Evolutionary conservation across 2,888 invertebrate species (phyloP).

Genomic region (Aleiodes leptofemur): DNA sequence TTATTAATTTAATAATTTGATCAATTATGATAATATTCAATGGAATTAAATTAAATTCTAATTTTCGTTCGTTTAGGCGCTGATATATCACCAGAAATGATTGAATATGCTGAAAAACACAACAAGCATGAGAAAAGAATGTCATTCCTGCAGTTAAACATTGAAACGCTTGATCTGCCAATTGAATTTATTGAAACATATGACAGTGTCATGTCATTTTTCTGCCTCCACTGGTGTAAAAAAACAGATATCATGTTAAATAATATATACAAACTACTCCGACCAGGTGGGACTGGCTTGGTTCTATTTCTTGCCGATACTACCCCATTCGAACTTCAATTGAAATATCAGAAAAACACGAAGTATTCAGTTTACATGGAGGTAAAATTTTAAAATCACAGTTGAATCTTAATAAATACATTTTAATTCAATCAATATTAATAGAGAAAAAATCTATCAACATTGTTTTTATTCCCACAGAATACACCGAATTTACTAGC

Average conservation of each 20-base stretch:
- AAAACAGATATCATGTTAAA: conserved; percentile 80
- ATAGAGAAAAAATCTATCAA: neutral
- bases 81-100: conserved; percentile 85
- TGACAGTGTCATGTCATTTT: conserved; percentile 64
- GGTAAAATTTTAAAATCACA: conserved; percentile 61
- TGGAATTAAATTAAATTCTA: too few relatives aligned
- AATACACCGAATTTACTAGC: conserved; percentile 82
- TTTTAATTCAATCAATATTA: too few relatives aligned
- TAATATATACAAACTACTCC: conserved; percentile 81
- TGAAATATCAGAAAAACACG: conserved; percentile 77
- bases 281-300: conserved; percentile 82
- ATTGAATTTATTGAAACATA: conserved; percentile 59
- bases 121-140: conserved; percentile 77
- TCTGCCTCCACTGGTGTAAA: conserved; percentile 87
- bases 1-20: too few relatives aligned
- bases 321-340: conserved; percentile 83
- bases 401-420: too few relatives aligned
- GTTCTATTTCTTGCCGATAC: conserved; percentile 82
- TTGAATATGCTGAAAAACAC: conserved; percentile 79
- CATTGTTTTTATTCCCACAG: conserved; percentile 60
- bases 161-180: conserved; percentile 77
- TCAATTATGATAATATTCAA: too few relatives aligned
- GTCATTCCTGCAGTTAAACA: conserved; percentile 77
- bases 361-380: conserved; percentile 82
- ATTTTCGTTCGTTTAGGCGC: conserved; percentile 75